Evolutionary conservation across 2,797 vertebrate genomes (phyloP).

Genomic region (Sylvilagus floridanus): DNA sequence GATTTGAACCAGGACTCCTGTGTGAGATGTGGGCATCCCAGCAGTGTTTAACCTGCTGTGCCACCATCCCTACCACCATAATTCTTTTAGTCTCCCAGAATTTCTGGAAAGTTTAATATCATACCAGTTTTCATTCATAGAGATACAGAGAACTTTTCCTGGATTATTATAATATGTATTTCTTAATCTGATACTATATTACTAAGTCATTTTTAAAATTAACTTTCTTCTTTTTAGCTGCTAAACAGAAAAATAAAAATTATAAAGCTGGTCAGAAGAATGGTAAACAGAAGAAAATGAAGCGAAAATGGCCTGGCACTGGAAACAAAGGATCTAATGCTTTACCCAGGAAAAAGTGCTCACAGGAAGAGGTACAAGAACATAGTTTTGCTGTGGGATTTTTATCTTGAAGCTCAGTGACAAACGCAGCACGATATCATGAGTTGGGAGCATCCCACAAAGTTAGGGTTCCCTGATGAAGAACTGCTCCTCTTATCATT

Average conservation of each 20-base stretch:
- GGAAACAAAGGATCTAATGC: slow-evolving; percentile 88
- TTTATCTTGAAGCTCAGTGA: neutral
- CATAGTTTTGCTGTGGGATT: neutral
- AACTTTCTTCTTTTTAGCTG: slow-evolving; percentile 88
- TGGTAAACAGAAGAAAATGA: slow-evolving; percentile 94
- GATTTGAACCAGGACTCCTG: too few species aligned
- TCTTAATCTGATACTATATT: neutral
- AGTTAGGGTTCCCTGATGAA: neutral
- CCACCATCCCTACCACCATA: neutral
- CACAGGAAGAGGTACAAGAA: slow-evolving; percentile 85
- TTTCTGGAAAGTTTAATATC: neutral
- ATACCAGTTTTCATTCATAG: neutral
- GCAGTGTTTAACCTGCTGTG: too few species aligned
- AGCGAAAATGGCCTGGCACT: slow-evolving; percentile 93
- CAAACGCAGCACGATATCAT: neutral
- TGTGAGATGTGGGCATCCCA: too few species aligned
- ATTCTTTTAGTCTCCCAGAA: slow-evolving; percentile 9
- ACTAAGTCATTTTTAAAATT: slow-evolving; percentile 25
- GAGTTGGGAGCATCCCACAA: neutral
- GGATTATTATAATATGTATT: neutral
- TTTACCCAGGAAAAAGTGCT: slow-evolving; percentile 85
- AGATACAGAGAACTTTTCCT: neutral
- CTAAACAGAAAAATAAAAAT: slow-evolving; percentile 91
- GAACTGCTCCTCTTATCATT: rapidly evolving
- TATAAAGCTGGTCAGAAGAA: slow-evolving; percentile 92